Evolutionary conservation across 1,140 invertebrate genomes (phyloP), one percentile per base, ranked within the genome.

Genomic region (Drosophila insularis): DNA sequence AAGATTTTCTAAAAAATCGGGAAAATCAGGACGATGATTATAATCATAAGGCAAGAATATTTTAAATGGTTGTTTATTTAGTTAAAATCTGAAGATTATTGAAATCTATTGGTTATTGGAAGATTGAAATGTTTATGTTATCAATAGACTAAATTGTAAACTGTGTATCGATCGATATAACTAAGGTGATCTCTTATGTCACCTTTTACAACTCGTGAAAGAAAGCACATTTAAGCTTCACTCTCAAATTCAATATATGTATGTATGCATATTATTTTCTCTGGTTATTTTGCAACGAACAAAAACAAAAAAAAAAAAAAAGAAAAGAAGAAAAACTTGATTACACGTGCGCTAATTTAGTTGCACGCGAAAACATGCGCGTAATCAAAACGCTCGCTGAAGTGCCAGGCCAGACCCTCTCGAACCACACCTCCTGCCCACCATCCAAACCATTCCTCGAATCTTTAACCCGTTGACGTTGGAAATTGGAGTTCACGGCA

Each of bases 341-440:
- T 87, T 87, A 89, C 82, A 89, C 67, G 80, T 87, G 76, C 84
- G 82, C 82, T 89, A 87, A 87, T 87, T 87, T 87, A 89, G 82
- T 89, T 87, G 82, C 84, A 87, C 84, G 82, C 82, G 79, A 87
- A 87, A 87, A 89, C 84, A 87, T 78, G 80, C 82, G 82, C 78
- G 82, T 82, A 87, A 89, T 87, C 82, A 87, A 87, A 87, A 87
- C 84, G 84, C 71, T 87, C 76, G 72, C 79, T 89, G 75, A 82
- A 87, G 82, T 82, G 71, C 66, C 75, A 70, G 61, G 68, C 65
- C 35, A 19, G 58, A 40, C 35, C 61, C 61, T 11, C 4, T 8
- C 19, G 69, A 32, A 62, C 19, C 63, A 62, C 43, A 50, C 43
- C 43, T 50, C 17, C 43, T 19, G 11, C 43, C 43, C 2, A 10